Conservation (phyloP, 2,888 invertebrate genomes). For the Diploptera punctata region DNA sequence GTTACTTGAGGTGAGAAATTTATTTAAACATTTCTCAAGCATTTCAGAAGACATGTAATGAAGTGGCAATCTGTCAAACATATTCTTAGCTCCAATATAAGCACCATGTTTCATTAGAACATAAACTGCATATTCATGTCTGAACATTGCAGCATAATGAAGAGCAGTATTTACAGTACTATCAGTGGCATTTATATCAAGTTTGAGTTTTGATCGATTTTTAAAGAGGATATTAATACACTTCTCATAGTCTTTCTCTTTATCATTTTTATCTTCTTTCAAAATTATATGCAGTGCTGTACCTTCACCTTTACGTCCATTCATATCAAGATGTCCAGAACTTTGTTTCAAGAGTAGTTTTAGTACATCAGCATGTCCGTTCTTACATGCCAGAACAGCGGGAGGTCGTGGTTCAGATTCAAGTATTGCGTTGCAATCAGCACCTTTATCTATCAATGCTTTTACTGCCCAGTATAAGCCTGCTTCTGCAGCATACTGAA, state of each 20-base stretch:
- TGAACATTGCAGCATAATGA: conserved; percentile 74
- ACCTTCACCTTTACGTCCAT: conserved; percentile 29
- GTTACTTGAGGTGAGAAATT: conserved; percentile 72
- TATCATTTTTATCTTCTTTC: background rate
- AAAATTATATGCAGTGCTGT: conserved; percentile 44
- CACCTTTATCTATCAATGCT: conserved; percentile 48
- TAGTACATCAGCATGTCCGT: conserved; percentile 37
- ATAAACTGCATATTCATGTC: conserved; percentile 66
- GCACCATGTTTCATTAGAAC: conserved; percentile 72
- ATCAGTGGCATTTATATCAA: conserved; percentile 44
- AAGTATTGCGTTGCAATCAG: conserved; percentile 45
- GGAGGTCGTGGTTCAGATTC: conserved; percentile 6
- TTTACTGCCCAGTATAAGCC: conserved; percentile 59
- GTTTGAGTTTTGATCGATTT: background rate
- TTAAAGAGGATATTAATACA: conserved; percentile 22
- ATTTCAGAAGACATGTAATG: conserved; percentile 73
- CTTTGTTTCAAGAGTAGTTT: conserved; percentile 33
- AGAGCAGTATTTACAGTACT: conserved; percentile 59
- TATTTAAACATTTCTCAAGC: conserved; percentile 75
- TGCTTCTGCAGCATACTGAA: conserved; percentile 64
- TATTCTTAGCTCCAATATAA: conserved; percentile 70
- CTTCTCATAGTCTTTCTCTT: conserved; percentile 1
- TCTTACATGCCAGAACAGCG: conserved; percentile 18
- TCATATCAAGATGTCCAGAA: conserved; percentile 19
- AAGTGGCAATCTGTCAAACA: conserved; percentile 71